Evolutionary conservation across 1,140 invertebrate genomes (phyloP), one percentile per base, ranked within the genome.

Genomic region (Carcinoscorpius rotundicauda): DNA sequence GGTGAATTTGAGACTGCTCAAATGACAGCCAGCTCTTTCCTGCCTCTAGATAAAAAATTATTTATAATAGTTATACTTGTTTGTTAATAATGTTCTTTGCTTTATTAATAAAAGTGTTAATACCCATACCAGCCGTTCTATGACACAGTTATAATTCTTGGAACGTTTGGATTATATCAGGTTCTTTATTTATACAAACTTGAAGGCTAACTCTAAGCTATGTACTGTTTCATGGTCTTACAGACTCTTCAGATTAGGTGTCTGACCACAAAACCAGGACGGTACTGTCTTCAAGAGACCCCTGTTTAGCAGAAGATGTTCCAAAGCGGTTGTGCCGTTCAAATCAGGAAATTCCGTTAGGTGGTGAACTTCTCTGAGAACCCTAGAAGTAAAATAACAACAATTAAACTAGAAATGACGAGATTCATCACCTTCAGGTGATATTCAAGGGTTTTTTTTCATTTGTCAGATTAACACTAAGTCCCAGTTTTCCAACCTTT

Each of bases 191-290:
- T 77, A 76, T 5, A 78, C 65, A 71, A 76, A 76, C 62, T 76
- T 77, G 73, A 66, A 77, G 72, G 0, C 64, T 64, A 52, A 61
- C 59, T 60, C 65, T 62, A 51, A 29, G 11, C 11, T 62, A 51
- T 63, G 49, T 48, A 52, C 52, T 62, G 51, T 63, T 58, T 10
- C 58, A 67, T n/a, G 62, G 60, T 52, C 91, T 85, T 79, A 95
- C 93, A 96, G 78, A 74, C 86, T 89, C 75, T 86, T 87, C 52
- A 95, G 83, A 73, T 83, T 84, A 63, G 87, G 87, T 71, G 86
- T 85, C 66, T 85, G 83, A 49, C 73, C 72, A 76, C 93, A 96
- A 10, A 95, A 78, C 69, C 85, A 81, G 9, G 75, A 65, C 6
- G 92, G 89, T 64, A 93, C 83, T 4, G 77, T 71, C 9, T 77